Percentiles rank a stretch among this genome's conserved stretches.
Conservation (phyloP, 2,797 vertebrate genomes). For the Agapornis canus region DNA sequence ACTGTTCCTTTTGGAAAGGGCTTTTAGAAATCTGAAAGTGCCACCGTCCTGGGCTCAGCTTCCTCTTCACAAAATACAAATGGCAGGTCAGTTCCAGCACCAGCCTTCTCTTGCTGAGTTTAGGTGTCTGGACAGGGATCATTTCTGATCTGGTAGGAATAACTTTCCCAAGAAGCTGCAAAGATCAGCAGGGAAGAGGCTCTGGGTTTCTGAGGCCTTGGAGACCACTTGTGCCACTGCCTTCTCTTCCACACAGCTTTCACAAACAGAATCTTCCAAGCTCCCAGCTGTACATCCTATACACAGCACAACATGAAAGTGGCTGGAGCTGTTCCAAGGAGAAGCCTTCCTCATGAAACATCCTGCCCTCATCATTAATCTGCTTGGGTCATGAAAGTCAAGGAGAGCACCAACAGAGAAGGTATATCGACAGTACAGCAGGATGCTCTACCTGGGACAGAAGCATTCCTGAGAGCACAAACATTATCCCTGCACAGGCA, state of each 20-base stretch:
- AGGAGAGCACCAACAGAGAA: neutral
- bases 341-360: neutral
- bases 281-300: neutral
- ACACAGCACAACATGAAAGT: neutral
- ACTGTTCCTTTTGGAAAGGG: neutral
- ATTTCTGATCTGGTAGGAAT: neutral
- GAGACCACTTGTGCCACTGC: neutral
- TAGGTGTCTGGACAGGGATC: neutral
- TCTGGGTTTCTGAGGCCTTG: neutral
- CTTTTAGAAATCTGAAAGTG: neutral
- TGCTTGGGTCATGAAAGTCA: neutral
- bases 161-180: neutral
- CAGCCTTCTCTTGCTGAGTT: neutral
- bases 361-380: neutral
- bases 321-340: neutral
- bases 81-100: neutral
- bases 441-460: neutral
- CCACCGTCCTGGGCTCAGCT: neutral
- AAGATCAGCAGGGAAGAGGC: neutral
- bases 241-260: neutral
- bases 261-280: neutral
- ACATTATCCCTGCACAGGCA: neutral
- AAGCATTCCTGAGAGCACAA: neutral
- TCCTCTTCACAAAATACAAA: neutral
- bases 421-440: neutral